Base-by-base conservation (phyloP, 2,888 invertebrate genomes). In the Apotomis betuletana region DNA sequence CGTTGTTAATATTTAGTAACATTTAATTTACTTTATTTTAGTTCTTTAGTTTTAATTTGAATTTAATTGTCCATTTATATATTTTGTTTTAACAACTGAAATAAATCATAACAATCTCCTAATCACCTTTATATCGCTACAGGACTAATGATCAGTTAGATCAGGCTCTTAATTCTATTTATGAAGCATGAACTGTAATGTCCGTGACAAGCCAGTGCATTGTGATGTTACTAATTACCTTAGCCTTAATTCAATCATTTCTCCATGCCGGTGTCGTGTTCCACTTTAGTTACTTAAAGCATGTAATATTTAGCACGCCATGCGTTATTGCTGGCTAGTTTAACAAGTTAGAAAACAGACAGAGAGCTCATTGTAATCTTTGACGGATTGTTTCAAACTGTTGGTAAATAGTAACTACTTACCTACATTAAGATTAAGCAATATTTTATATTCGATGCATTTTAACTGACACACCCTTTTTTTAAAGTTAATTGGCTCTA, bases 191-290 rank as follows among this genome's bases (percentile, higher is more conserved):
- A 65, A 36, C 54, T 15, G n/a, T 41, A 44, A 36, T 49, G 46
- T 52, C n/a, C 55, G 55, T 64, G 64, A 55, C 64, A 55, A 44
- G 44, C 44, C 55, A 54, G 15, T 64, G n/a, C 64, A 64, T 64
- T 64, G 41, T 58, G 49, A 51, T 54, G 46, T 68, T 59, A 12
- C 58, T 70, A 62, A 67, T 67, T 61, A 67, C 36, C 67, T 61
- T 71, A 67, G 41, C 67, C 61, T 67, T 67, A 60, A 71, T 71
- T 61, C 61, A 62, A 60, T 67, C 38, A 67, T 67, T 62, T 70
- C 46, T 70, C 46, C 38, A 46, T 54, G 15, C 44, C 59, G 10
- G 41, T 57, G 49, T 57, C 49, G 36, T 15, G 54, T 54, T 46
- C 67, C 54, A 58, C 54, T 36, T 55, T 15, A 38, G n/a, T 27